A percentile compares a stretch with the other conserved stretches of the same genome.
Conservation (phyloP, 2,888 invertebrate genomes). For the Rosalia funebris region DNA sequence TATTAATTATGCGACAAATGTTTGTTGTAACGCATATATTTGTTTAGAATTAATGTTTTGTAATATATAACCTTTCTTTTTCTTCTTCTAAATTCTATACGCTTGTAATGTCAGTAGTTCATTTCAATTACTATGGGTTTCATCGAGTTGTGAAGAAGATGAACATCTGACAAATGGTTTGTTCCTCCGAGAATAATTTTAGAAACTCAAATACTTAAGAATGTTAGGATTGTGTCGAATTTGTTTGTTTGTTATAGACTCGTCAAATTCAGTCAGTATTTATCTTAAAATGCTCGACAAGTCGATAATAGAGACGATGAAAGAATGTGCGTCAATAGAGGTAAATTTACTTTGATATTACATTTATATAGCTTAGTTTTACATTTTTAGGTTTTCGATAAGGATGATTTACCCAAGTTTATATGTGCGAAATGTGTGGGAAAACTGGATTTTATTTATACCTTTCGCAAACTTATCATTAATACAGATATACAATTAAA, state of each 20-base stretch:
- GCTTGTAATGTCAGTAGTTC: no score
- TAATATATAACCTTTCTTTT: no score
- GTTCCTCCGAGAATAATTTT: no score
- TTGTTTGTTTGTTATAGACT: not conserved
- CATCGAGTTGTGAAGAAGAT: no score
- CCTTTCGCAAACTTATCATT: constrained; percentile 12
- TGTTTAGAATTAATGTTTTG: no score
- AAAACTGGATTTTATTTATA: constrained; percentile 18
- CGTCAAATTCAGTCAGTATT: not conserved
- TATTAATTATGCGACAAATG: no score
- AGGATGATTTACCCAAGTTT: constrained; percentile 19
- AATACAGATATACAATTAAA: not conserved
- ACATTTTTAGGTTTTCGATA: not conserved
- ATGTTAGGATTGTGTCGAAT: not conserved
- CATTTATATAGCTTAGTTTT: not conserved
- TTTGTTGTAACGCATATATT: no score
- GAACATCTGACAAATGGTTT: no score
- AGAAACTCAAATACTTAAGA: no score
- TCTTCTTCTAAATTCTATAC: no score
- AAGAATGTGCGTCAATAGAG: constrained; percentile 16
- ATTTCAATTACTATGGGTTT: no score
- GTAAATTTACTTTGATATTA: not conserved
- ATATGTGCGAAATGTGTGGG: constrained; percentile 16
- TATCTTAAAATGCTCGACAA: no score
- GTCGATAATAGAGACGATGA: constrained; percentile 5